Percentiles rank a stretch among this genome's conserved stretches.
Conservation (phyloP, 2,888 invertebrate species). For the Eupeodes latifasciatus region DNA sequence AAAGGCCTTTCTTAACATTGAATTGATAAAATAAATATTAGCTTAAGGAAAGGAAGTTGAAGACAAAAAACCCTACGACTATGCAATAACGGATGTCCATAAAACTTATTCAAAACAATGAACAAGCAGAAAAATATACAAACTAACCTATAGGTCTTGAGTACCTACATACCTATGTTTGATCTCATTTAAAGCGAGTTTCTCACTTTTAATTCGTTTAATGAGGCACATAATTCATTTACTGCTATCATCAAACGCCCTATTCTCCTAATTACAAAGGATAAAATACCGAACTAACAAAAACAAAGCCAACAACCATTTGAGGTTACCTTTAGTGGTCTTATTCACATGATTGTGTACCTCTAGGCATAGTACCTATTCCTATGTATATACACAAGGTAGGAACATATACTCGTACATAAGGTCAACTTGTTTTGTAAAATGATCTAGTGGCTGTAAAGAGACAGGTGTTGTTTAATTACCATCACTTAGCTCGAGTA, state of each 20-base stretch:
- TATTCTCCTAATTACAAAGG: slow-evolving; percentile 73
- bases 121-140: too few relatives aligned
- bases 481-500: slow-evolving; percentile 49
- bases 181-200: slow-evolving; percentile 41
- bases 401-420: background rate
- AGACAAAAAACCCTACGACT: too few relatives aligned
- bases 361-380: background rate
- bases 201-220: slow-evolving; percentile 62
- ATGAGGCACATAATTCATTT: slow-evolving; percentile 73
- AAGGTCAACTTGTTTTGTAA: slow-evolving; percentile 53
- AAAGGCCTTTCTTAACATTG: too few relatives aligned
- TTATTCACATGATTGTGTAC: slow-evolving; percentile 13
- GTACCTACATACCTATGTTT: background rate
- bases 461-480: slow-evolving; percentile 74
- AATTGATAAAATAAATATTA: too few relatives aligned
- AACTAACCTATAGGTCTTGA: too few relatives aligned
- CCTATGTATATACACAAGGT: background rate
- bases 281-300: slow-evolving; percentile 61
- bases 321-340: slow-evolving; percentile 33
- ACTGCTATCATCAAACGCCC: slow-evolving; percentile 65
- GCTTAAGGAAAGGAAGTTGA: too few relatives aligned
- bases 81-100: too few relatives aligned
- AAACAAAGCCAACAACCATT: slow-evolving; percentile 68
- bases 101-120: too few relatives aligned
- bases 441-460: slow-evolving; percentile 65